A percentile compares a stretch with the other conserved stretches of the same genome.
Conservation (phyloP, 2,113 vertebrate genomes). For the Salvelinus alpinus region DNA sequence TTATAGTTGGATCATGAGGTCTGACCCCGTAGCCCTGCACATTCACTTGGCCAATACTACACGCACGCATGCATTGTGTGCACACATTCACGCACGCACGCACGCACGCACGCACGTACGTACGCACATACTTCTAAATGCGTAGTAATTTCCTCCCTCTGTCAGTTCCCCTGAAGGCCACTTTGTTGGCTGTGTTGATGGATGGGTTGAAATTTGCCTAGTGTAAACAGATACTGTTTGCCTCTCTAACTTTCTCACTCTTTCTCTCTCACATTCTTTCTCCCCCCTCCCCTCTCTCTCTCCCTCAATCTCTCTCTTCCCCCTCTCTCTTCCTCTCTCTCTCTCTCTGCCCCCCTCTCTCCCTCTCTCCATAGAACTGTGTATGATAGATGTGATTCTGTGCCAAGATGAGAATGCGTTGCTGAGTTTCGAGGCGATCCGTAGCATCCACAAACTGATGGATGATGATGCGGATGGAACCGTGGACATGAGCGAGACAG, state of each 20-base stretch:
- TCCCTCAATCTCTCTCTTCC: neutral
- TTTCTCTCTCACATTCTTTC: too few relatives aligned
- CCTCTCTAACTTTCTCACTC: too few relatives aligned
- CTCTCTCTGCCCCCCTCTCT: neutral
- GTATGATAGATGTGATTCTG: slow-evolving; percentile 78
- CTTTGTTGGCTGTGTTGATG: neutral
- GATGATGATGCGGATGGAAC: slow-evolving; percentile 93
- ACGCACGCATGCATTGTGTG: too few relatives aligned
- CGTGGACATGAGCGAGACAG: slow-evolving; percentile 88
- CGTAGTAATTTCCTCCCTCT: neutral
- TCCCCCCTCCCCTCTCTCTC: neutral
- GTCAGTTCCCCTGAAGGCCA: neutral
- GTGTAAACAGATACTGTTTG: neutral
- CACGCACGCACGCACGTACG: too few relatives aligned
- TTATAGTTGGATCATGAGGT: too few relatives aligned
- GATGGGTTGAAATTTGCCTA: neutral
- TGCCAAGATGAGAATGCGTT: slow-evolving; percentile 83
- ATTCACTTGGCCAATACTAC: too few relatives aligned
- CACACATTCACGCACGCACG: too few relatives aligned
- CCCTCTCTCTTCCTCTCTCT: neutral
- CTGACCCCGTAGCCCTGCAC: too few relatives aligned
- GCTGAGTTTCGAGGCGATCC: slow-evolving; percentile 90
- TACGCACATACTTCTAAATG: too few relatives aligned
- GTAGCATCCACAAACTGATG: slow-evolving; percentile 92
- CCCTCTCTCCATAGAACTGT: slow-evolving; percentile 77